Base-by-base conservation (phyloP, 2,797 vertebrate species). In the Chromis chromis region DNA sequence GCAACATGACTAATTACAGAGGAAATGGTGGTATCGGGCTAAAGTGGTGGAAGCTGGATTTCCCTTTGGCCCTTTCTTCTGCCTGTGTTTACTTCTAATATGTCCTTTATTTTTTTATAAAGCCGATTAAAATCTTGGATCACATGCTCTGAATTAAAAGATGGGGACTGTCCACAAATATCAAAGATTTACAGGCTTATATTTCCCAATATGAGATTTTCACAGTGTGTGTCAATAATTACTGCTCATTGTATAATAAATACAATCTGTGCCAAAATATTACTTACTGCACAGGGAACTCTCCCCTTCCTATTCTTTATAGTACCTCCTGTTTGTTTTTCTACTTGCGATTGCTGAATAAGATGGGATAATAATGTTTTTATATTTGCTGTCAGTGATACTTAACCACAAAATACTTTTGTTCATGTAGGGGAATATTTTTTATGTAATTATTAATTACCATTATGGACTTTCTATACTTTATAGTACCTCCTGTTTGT, bases 1-100 rank as follows among this genome's bases (percentile, higher is more conserved):
- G 82, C 69, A 89, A 86, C 85, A 82, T 28, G 84, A 89, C 79
- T 90, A 90, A 91, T 93, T 93, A 88, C 82, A 82, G 70, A 85
- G 79, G 78, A 90, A 89, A 86, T 63, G 21, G 58, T 77, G 62
- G 59, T 79, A 58, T 74, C 84, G 74, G 83, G 78, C 77, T 70
- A 65, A 77, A 86, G 72, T 81, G 78, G 49, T 64, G 50, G 52
- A 59, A 82, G 78, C 67, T 78, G 28, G 33, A 49, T 84, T 87
- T 89, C 71, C 76, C 81, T 79, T 82, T 81, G 81, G 74, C 84
- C 70, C 10, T 42, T 60, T 84, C 53, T 69, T 33, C 72, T 77
- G 70, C 50, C 67, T 50, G 36, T 85, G 81, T 86, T 88, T 86
- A 81, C 74, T 65, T 74, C 50, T 54, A 78, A 70, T 33, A 59